Evolutionary conservation across 2,888 invertebrate genomes (phyloP), one percentile per base, ranked within the genome.

Genomic region (Oscheius sp.): DNA sequence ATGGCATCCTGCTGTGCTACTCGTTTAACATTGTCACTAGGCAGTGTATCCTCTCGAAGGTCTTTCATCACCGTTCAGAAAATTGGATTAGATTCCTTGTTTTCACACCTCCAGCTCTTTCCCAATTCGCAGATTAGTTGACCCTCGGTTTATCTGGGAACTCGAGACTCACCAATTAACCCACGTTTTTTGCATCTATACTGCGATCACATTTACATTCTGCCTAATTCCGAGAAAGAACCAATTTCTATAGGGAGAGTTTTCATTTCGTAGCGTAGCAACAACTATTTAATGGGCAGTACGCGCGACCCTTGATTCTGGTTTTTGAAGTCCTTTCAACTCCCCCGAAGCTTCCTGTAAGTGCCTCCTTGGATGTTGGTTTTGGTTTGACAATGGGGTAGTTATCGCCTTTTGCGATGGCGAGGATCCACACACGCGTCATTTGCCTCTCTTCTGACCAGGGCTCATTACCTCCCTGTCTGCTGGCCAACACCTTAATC

Each of bases 281-380:
- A 52, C 52, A 5, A 27, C 23, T 27, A 27, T 27, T 52, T 27
- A 27, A 29, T n/a, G 29, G 15, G 29, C n/a, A 27, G n/a, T 20
- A 42, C 42, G n/a, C 42, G 12, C n/a, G n/a, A n/a, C n/a, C n/a
- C n/a, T n/a, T 4, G 12, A 42, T 10, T 8, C 37, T 37, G 8
- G 12, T 17, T n/a, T 42, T 42, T 42, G 42, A 42, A 42, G 42
- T 12, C 37, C 8, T 37, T 37, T 37, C 15, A 37, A 15, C 37
- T n/a, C n/a, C n/a, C n/a, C n/a, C n/a, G n/a, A n/a, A n/a, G n/a
- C n/a, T 48, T 48, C 48, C 48, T 20, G 53, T 53, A 33, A 58
- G 42, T 61, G 42, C 61, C 45, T 61, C 61, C 61, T 61, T 61
- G 61, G 61, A 27, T 61, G 61, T 61, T 61, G 61, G 61, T 61